phyloP scores from a whole-genome alignment of 2,113 vertebrate genomes.

The Polypterus bichir region DNA sequence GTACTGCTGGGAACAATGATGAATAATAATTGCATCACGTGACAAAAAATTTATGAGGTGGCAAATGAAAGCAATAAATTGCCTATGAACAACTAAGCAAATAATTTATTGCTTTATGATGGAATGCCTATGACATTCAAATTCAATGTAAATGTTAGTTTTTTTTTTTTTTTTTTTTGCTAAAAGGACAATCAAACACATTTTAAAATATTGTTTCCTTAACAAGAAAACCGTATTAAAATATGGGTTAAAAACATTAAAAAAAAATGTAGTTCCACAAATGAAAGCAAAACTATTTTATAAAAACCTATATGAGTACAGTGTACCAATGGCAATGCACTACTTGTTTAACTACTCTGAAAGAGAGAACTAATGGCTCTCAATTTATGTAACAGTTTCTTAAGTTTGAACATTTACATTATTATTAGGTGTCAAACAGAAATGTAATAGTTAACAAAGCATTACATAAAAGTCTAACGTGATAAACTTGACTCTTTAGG shows the following conservation, averaged over 20 bases:
- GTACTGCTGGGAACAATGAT: slow-evolving; percentile 37
- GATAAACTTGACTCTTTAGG: too few species aligned
- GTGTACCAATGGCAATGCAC: too few species aligned
- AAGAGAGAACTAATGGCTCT: too few species aligned
- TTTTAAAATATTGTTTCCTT: slow-evolving; percentile 14
- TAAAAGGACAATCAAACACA: slow-evolving; percentile 73
- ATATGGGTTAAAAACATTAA: neutral
- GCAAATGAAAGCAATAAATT: slow-evolving; percentile 96
- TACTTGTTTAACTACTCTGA: too few species aligned
- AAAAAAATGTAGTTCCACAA: too few species aligned
- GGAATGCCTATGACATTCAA: slow-evolving; percentile 70
- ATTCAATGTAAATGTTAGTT: slow-evolving; percentile 18
- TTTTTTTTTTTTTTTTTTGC: slow-evolving; percentile 54
- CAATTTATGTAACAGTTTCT: too few species aligned
- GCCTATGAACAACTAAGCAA: slow-evolving; percentile 60
- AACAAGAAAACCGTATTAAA: slow-evolving; percentile 2
- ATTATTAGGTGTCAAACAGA: too few species aligned
- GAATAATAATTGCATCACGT: slow-evolving; percentile 50
- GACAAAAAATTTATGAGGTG: slow-evolving; percentile 81
- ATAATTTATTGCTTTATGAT: slow-evolving; percentile 94
- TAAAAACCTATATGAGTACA: too few species aligned
- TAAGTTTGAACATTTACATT: too few species aligned
- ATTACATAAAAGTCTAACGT: too few species aligned
- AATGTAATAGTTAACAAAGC: too few species aligned
- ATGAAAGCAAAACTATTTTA: too few species aligned